phyloP scores from a whole-genome alignment of 2,797 vertebrate genomes.

The Sternotherus odoratus region DNA sequence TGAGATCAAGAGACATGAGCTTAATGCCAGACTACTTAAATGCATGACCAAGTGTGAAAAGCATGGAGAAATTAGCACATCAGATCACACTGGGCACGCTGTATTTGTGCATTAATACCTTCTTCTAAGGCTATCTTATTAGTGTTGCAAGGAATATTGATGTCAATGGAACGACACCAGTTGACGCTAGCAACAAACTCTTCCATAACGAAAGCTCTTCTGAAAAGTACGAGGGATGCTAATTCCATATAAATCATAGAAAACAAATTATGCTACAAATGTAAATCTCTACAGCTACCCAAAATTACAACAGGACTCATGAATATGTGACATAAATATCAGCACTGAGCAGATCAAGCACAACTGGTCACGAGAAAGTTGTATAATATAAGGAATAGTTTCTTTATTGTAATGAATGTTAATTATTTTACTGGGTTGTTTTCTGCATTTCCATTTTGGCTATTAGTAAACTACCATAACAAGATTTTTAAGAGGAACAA shows the following conservation, averaged over 20 bases:
- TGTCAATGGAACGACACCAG: not conserved
- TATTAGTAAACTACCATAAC: not conserved
- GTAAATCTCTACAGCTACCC: not conserved
- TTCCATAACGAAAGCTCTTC: not conserved
- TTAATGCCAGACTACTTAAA: not conserved
- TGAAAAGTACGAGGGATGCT: not conserved
- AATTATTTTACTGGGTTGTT: not conserved
- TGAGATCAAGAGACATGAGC: not conserved
- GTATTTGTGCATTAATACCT: not conserved
- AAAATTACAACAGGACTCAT: not conserved
- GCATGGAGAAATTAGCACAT: not conserved
- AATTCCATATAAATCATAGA: not conserved
- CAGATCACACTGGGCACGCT: not conserved
- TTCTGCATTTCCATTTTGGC: not conserved
- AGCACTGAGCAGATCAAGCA: not conserved
- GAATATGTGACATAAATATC: not conserved
- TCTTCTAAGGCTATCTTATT: not conserved
- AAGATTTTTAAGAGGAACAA: not conserved
- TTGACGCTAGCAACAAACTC: not conserved
- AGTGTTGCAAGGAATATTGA: fast-evolving
- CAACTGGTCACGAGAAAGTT: not conserved
- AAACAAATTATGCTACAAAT: not conserved
- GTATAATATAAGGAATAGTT: not conserved
- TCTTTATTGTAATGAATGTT: not conserved
- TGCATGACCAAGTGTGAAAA: not conserved